These are phyloP conservation scores for Ceraclea dissimilis DNA, from an alignment of 2,888 invertebrate species.

Conservation along the genomic window DNA sequence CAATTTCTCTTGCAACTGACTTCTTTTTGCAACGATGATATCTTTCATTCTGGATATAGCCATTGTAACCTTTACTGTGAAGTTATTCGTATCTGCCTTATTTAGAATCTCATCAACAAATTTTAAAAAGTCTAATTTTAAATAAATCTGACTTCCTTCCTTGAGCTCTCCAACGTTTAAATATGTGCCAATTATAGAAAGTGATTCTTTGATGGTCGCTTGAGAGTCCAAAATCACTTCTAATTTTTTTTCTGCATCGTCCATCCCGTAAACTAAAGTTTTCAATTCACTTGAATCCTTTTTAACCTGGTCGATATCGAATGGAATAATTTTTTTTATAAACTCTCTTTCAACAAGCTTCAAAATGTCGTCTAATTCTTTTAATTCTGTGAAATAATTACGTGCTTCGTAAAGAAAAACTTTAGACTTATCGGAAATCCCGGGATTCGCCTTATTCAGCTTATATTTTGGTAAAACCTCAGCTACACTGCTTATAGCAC, in stretches of 20 bases:
- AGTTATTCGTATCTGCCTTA: background rate
- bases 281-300: background rate
- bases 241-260: background rate
- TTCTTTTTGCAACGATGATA: background rate
- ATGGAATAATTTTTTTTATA: background rate
- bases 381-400: background rate
- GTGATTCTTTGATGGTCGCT: background rate
- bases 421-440: background rate
- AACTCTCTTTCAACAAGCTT: background rate
- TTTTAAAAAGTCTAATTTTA: background rate
- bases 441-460: background rate
- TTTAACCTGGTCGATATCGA: background rate
- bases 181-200: background rate
- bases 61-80: background rate
- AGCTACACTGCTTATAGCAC: background rate
- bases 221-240: background rate
- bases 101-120: background rate
- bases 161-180: background rate
- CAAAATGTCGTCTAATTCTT: background rate
- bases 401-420: background rate
- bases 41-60: background rate
- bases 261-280: background rate
- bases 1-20: background rate
- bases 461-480: too few relatives aligned
- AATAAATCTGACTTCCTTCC: background rate